A percentile compares a stretch with the other conserved stretches of the same genome.
These are phyloP conservation scores for Spinus olivaceus DNA, from an alignment of 2,797 vertebrate species.

Conservation along the genomic window DNA sequence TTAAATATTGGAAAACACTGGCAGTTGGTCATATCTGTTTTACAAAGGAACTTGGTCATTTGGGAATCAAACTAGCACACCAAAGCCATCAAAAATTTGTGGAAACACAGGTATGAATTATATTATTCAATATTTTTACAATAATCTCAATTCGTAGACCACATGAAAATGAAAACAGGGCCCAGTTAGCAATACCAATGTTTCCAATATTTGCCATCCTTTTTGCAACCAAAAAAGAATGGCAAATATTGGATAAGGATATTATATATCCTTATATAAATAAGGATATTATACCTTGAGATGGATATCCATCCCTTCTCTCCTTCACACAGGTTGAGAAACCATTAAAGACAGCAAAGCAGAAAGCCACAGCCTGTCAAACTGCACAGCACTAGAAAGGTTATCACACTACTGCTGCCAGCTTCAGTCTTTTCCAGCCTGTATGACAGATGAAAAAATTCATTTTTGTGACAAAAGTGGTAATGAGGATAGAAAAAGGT, in stretches of 20 bases:
- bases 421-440: conserved; percentile 27
- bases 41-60: not conserved
- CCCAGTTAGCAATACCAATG: not conserved
- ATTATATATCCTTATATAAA: no score
- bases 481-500: conserved; percentile 26
- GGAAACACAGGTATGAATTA: not conserved
- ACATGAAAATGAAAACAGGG: not conserved
- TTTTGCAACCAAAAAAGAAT: no score
- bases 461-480: conserved; percentile 1
- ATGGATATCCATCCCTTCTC: not conserved
- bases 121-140: not conserved
- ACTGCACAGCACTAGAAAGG: conserved; percentile 6
- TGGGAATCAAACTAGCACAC: not conserved
- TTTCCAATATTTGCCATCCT: not conserved
- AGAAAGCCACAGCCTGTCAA: conserved; percentile 37
- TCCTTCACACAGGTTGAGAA: not conserved
- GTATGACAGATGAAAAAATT: conserved; percentile 48
- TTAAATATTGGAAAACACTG: not conserved
- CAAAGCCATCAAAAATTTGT: not conserved
- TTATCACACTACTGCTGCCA: not conserved
- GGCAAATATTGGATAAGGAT: no score
- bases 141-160: not conserved
- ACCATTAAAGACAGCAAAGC: conserved; percentile 6
- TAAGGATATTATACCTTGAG: not conserved
- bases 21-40: not conserved